Conservation (phyloP, 1,140 invertebrate species). For the Leptopilina clavipes region DNA sequence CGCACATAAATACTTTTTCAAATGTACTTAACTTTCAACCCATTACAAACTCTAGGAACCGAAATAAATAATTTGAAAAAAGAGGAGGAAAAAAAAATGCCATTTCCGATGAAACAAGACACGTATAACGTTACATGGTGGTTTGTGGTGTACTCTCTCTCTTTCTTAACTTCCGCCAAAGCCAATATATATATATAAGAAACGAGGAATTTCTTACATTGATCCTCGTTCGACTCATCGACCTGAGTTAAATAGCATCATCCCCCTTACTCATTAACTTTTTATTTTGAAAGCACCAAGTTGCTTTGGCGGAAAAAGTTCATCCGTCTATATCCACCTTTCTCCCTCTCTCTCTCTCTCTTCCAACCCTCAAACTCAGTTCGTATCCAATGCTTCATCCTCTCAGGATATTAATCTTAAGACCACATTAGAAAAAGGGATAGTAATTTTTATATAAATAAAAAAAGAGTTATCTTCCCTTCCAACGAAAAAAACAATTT, state of each 20-base stretch:
- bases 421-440: slow-evolving; percentile 33
- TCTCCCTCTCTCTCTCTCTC: no score
- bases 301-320: slow-evolving; percentile 63
- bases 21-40: not conserved
- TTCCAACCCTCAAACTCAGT: slow-evolving; percentile 29
- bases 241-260: slow-evolving; percentile 67
- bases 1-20: not conserved
- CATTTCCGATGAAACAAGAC: slow-evolving; percentile 34
- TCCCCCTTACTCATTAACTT: slow-evolving; percentile 73
- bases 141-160: not conserved
- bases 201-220: slow-evolving; percentile 51
- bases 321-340: slow-evolving; percentile 57
- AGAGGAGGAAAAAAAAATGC: not conserved
- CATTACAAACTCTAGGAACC: not conserved
- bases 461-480: not conserved
- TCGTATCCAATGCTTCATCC: slow-evolving; percentile 21
- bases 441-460: slow-evolving; percentile 14
- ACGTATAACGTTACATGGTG: slow-evolving; percentile 16
- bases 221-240: slow-evolving; percentile 60
- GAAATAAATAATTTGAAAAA: slow-evolving; percentile 21
- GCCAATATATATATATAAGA: slow-evolving; percentile 32
- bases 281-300: slow-evolving; percentile 71
- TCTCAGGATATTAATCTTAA: slow-evolving; percentile 40
- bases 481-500: no score
- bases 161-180: slow-evolving; percentile 15